Conservation (phyloP, 1,140 invertebrate genomes). For the Paramacrobiotus metropolitanus region DNA sequence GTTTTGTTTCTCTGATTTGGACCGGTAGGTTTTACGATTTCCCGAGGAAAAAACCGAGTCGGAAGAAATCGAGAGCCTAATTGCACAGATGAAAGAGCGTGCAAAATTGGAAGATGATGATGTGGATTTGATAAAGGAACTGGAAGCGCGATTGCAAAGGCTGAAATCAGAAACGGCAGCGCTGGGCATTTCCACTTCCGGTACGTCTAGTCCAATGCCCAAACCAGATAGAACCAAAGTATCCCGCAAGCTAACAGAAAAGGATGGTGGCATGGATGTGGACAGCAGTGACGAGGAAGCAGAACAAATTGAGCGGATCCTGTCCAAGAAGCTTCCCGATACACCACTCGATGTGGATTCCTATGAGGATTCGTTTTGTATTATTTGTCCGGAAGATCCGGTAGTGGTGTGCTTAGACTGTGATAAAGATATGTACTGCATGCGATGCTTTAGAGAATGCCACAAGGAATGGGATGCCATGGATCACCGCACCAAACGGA, state of each 20-base stretch:
- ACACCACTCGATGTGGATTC: neutral
- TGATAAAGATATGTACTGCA: neutral
- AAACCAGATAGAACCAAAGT: neutral
- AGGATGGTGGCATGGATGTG: neutral
- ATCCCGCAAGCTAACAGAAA: neutral
- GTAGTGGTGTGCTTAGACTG: neutral
- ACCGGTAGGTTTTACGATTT: no score
- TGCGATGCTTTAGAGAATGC: neutral
- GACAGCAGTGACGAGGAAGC: constrained; percentile 3
- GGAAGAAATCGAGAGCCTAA: neutral
- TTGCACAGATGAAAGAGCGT: neutral
- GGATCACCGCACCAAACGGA: neutral
- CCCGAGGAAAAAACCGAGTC: neutral
- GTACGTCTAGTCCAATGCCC: neutral
- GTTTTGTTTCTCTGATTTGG: no score
- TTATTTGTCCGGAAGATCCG: neutral
- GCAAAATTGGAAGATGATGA: neutral
- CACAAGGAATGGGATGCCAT: neutral
- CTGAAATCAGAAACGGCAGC: neutral
- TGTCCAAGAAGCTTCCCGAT: neutral
- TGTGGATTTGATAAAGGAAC: neutral
- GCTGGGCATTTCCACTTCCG: neutral
- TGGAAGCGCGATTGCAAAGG: neutral
- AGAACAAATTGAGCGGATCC: neutral
- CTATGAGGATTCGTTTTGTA: neutral